These are phyloP conservation scores for Conus canariensis DNA, from an alignment of 2,888 invertebrate genomes.

Conservation along the genomic window DNA sequence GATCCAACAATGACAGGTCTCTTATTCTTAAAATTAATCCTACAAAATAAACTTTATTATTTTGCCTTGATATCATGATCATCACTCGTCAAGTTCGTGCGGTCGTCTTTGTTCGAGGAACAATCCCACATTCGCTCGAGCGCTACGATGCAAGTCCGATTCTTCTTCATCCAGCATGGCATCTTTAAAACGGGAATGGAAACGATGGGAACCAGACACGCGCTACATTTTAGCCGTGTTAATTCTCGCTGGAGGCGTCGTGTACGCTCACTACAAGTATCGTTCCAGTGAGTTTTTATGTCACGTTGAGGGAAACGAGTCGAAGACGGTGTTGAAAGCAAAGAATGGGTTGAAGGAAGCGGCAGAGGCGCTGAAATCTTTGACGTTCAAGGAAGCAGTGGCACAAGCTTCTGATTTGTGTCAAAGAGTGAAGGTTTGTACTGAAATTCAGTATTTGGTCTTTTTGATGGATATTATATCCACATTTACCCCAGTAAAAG, in stretches of 20 bases:
- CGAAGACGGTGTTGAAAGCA: neutral
- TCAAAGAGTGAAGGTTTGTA: constrained; percentile 57
- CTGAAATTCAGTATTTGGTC: too few relatives aligned
- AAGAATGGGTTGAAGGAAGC: neutral
- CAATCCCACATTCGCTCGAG: too few relatives aligned
- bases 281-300: neutral
- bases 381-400: constrained; percentile 48
- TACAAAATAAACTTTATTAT: too few relatives aligned
- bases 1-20: too few relatives aligned
- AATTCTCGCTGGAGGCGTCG: neutral
- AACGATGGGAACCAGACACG: neutral
- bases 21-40: too few relatives aligned
- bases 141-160: too few relatives aligned
- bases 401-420: constrained; percentile 54
- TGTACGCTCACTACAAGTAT: neutral
- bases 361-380: neutral
- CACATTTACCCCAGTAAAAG: too few relatives aligned
- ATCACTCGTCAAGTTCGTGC: too few relatives aligned
- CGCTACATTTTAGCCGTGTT: neutral
- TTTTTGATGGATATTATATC: too few relatives aligned
- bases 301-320: neutral
- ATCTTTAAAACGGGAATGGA: neutral
- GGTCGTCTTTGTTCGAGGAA: too few relatives aligned
- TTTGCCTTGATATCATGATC: too few relatives aligned
- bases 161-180: too few relatives aligned